Evolutionary conservation across 2,888 invertebrate species (phyloP), one percentile per base, ranked within the genome.

Genomic region (Mimas tiliae): DNA sequence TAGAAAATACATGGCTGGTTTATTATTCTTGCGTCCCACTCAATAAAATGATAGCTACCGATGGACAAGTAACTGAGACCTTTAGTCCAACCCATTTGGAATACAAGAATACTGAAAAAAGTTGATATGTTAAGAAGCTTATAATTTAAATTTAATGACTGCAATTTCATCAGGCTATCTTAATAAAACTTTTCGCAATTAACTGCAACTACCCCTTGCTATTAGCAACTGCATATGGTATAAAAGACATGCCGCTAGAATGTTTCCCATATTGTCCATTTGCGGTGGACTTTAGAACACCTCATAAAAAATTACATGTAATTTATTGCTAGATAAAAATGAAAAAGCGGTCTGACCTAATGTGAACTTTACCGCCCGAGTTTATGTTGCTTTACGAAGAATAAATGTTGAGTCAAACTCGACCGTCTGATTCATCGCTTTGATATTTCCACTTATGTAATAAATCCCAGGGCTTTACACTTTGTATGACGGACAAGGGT

Each of bases 301-400:
- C 16, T 50, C 45, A 45, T 50, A 50, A 50, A 52, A 52, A 52
- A 52, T 21, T 52, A 52, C 52, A 21, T 33, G 33, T 52, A 33
- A 52, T 52, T 27, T 52, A 52, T 52, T 52, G 33, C 52, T 52
- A 52, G 52, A 27, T 52, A 52, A 52, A 52, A 52, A 52, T 52
- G 52, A 52, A 27, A 52, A 14, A 52, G 27, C 19, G 50, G 27
- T 33, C 27, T 12, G 27, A 52, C 52, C 6, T 33, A 52, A 52
- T 33, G 52, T 52, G 27, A 52, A 21, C 52, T 27, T 52, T 52
- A 33, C 27, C 12, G 27, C 11, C 27, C 21, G 21, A 51, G 0
- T 51, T 51, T 51, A 51, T 21, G 51, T 48, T 6, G 6, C 21
- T 52, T 52, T 27, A 52, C 14, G 27, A 27, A 21, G 51, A 38